Conservation (phyloP, 1,140 invertebrate genomes). For the Potamilus streckersoni region DNA sequence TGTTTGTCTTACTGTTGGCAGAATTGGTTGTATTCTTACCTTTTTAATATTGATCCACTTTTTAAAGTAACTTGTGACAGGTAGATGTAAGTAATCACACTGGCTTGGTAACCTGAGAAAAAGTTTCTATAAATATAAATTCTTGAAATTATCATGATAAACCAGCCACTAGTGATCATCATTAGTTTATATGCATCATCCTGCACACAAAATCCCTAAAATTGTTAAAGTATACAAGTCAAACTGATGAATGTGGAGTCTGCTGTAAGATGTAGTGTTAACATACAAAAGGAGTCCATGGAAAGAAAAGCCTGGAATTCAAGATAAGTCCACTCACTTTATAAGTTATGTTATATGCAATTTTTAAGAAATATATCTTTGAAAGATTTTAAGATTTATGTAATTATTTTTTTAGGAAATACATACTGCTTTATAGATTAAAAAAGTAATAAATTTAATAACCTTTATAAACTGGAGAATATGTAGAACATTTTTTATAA, state of each 20-base stretch:
- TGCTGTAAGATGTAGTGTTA: background rate
- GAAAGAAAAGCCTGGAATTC: too few relatives aligned
- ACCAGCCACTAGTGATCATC: background rate
- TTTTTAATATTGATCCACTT: slow-evolving; percentile 76
- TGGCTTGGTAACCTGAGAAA: slow-evolving; percentile 70
- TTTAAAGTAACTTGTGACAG: slow-evolving; percentile 69
- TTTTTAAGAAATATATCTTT: too few relatives aligned
- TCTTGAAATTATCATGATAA: background rate
- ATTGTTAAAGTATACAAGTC: background rate
- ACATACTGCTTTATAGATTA: too few relatives aligned
- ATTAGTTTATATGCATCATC: background rate
- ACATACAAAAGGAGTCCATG: background rate
- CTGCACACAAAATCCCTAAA: background rate
- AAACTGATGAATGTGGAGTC: background rate
- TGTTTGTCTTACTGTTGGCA: background rate
- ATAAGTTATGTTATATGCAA: too few relatives aligned
- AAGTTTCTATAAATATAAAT: slow-evolving; percentile 1
- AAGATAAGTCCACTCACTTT: too few relatives aligned
- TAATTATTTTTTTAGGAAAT: too few relatives aligned
- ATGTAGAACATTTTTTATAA: too few relatives aligned
- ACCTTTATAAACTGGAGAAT: too few relatives aligned
- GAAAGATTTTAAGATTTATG: too few relatives aligned
- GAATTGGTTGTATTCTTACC: slow-evolving; percentile 41
- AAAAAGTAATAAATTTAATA: too few relatives aligned
- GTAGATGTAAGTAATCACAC: slow-evolving; percentile 69